Conservation (phyloP, 2,797 vertebrate species). For the Etheostoma nigrum region DNA sequence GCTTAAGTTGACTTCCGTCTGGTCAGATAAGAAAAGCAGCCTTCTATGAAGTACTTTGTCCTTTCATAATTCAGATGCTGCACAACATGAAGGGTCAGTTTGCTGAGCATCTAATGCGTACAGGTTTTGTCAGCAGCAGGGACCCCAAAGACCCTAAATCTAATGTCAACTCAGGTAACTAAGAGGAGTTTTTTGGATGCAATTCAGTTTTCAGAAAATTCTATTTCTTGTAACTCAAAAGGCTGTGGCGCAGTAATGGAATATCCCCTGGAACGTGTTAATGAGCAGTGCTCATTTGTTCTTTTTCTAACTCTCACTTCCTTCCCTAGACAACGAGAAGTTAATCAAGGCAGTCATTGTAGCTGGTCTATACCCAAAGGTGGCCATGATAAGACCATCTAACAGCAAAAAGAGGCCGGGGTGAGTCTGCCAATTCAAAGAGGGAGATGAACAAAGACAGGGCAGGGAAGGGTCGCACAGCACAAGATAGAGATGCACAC, state of each 20-base stretch:
- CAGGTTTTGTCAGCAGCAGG: slow-evolving; percentile 93
- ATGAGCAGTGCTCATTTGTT: background rate
- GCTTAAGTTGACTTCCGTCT: slow-evolving; percentile 1
- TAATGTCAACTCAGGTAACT: slow-evolving; percentile 93
- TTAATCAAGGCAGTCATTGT: slow-evolving; percentile 98
- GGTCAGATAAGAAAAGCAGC: background rate
- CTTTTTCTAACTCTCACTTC: background rate
- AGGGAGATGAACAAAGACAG: slow-evolving; percentile 15
- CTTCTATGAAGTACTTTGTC: background rate
- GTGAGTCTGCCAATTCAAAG: slow-evolving; percentile 82
- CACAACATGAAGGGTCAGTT: slow-evolving; percentile 98
- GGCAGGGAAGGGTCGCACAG: background rate
- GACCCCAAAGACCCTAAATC: slow-evolving; percentile 92
- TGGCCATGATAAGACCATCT: slow-evolving; percentile 93
- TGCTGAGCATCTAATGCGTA: slow-evolving; percentile 92
- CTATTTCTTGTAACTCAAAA: background rate
- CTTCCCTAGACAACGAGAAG: slow-evolving; percentile 92
- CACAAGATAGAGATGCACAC: slow-evolving; percentile 9
- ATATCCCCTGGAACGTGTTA: background rate
- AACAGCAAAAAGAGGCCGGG: slow-evolving; percentile 92
- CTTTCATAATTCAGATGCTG: slow-evolving; percentile 89
- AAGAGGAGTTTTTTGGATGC: background rate
- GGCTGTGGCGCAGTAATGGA: background rate
- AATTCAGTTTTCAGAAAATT: background rate
- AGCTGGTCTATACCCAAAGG: slow-evolving; percentile 97